Base-by-base conservation (phyloP, 2,888 invertebrate genomes). In the Cataglyphis cursor region DNA sequence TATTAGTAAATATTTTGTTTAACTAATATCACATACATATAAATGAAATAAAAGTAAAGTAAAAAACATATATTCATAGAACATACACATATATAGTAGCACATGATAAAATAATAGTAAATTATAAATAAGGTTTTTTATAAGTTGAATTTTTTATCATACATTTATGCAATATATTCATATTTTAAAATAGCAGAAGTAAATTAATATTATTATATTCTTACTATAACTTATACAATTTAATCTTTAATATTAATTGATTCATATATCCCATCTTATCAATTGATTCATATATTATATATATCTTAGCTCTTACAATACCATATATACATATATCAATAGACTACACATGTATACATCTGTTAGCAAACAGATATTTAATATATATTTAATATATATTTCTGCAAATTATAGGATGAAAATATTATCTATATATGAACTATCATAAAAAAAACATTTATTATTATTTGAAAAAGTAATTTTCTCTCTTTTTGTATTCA, bases 1-100 rank as follows among this genome's bases (percentile, higher is more conserved):
- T 76, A 54, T 54, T 76, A 68, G 38, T 28, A 76, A 57, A 66
- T 1, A 10, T 76, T 28, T 48, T 12, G 31, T 65, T 64, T 64
- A 74, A 74, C 44, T 75, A 75, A 51, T 76, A 76, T 76, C 68
- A 76, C 54, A 68, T 41, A 9, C 15, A 44, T 76, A 38, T 68
- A 54, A 41, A 44, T 61, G 28, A 35, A 74, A 62, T 51, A 24
- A 64, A 35, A 54, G 0, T 68, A 41, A 54, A 38, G 18, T 51
- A 64, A 62, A 6, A 57, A 38, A 54, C n/a, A 65, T 41, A 66
- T 66, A n/a, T 54, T 41, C 15, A 15, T 9, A 0, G 24, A 76
- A 76, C 38, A 51, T 51, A n/a, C n/a, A 51, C n/a, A 68, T 51
- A 28, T 65, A 35, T n/a, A 57, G 54, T 18, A 21, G 15, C 64